Evolutionary conservation across 2,888 invertebrate genomes (phyloP), one percentile per base, ranked within the genome.

Genomic region (Lasioglossum lativentre): DNA sequence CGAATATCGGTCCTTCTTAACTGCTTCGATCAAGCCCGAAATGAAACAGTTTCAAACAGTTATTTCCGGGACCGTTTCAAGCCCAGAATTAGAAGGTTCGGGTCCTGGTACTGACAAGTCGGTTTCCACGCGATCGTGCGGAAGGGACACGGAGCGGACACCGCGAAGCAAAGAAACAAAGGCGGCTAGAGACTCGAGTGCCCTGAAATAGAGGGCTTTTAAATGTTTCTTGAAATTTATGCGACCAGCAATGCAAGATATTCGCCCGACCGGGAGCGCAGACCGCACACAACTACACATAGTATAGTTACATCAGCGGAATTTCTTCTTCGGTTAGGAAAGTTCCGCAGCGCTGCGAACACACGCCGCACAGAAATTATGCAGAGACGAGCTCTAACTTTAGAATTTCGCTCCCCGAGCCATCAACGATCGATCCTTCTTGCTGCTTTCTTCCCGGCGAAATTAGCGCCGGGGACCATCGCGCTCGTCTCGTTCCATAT

Each of bases 331-430:
- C 72, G 71, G 78, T 52, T 73, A 66, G 73, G 59, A 66, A 76
- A 63, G 52, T 40, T 75, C 42, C 82, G 56, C 42, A 27, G 71
- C 78, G 71, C 79, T 45, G 78, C n/a, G 75, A 79, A 74, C 76
- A 66, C 70, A 40, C 38, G 47, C 73, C 23, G 79, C 76, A 88
- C 76, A 75, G 83, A 90, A 92, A 91, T 91, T 90, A 92, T 90
- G 90, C 92, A 82, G 90, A 83, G 88, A 80, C 83, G 89, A 86
- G 52, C 23, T 86, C 90, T 92, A 92, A 91, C 88, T 92, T 92
- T 92, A 92, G 92, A 92, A 81, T 75, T 59, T 68, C 66, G 71
- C 40, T 47, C 40, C 16, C 23, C 45, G 42, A 27, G 30, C 70
- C 79, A 79, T 83, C 40, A 52, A 59, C 75, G 74, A 75, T 79